Evolutionary conservation across 92 coral and sea anemone genomes (phyloP).

Genomic region (Isaurus tuberculatus): DNA sequence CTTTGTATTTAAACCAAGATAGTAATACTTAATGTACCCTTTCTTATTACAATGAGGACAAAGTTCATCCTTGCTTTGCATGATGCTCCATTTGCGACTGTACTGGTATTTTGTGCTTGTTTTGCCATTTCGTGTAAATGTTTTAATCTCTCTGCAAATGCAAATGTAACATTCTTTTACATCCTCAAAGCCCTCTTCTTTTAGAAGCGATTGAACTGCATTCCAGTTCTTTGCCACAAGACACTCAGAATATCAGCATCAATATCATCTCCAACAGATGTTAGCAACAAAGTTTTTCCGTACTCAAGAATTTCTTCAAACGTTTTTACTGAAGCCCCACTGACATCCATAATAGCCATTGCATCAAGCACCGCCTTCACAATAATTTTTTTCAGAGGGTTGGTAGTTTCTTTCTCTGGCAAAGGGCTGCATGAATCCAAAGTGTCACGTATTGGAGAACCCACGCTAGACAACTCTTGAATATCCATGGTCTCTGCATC

Average conservation of each 20-base stretch:
- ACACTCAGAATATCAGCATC: conserved; percentile 13
- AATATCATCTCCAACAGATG: conserved; percentile 33
- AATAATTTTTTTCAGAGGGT: not conserved
- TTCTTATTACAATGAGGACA: conserved; percentile 64
- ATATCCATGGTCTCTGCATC: conserved; percentile 30
- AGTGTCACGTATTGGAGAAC: conserved; percentile 21
- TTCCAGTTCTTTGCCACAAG: conserved; percentile 27
- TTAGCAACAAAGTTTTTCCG: conserved; percentile 14
- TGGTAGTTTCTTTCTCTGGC: conserved; percentile 22
- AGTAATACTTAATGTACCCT: conserved; percentile 69
- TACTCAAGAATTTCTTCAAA: conserved; percentile 24
- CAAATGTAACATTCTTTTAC: conserved; percentile 70
- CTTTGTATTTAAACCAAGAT: conserved; percentile 70
- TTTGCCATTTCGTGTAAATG: conserved; percentile 49
- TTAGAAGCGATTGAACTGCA: conserved; percentile 22
- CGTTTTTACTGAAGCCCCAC: conserved; percentile 7
- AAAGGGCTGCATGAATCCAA: not conserved
- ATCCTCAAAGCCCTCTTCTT: conserved; percentile 32
- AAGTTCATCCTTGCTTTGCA: conserved; percentile 56
- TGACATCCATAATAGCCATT: conserved; percentile 8
- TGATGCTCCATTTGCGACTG: conserved; percentile 62
- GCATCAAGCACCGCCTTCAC: conserved; percentile 39
- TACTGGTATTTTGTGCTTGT: conserved; percentile 54
- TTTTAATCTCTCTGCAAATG: conserved; percentile 56
- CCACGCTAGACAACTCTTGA: conserved; percentile 15